Conservation (phyloP, 2,797 vertebrate genomes). For the Alca torda region DNA sequence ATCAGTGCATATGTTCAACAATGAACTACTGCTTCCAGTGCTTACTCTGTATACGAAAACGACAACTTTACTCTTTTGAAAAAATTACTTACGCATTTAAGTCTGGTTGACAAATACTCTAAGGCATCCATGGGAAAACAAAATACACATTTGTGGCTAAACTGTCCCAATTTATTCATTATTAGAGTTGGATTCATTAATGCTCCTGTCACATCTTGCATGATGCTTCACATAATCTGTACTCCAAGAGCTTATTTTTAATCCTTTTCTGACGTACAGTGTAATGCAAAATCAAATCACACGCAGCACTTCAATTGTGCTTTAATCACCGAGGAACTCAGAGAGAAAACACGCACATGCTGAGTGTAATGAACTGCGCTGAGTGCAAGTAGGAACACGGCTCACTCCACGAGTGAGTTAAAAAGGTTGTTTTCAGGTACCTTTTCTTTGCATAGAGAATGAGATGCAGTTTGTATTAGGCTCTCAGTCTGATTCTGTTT, state of each 20-base stretch:
- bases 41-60: not conserved
- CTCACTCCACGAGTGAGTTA: not conserved
- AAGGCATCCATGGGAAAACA: not conserved
- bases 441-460: not conserved
- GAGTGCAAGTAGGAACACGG: not conserved
- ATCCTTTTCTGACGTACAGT: constrained; percentile 43
- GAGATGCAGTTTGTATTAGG: not conserved
- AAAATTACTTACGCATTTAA: not conserved
- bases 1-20: not conserved
- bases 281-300: constrained; percentile 19
- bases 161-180: constrained; percentile 3
- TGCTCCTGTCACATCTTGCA: constrained; percentile 12
- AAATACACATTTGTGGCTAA: not conserved
- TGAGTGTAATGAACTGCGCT: not conserved
- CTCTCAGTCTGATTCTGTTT: not conserved
- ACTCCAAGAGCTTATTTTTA: constrained; percentile 50
- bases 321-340: not conserved
- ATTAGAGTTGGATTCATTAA: constrained; percentile 39
- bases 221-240: constrained; percentile 34
- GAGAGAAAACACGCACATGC: not conserved
- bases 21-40: not conserved
- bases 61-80: not conserved
- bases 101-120: not conserved
- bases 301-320: constrained; percentile 5
- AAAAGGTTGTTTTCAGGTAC: not conserved